Percentiles rank a stretch among this genome's conserved stretches.
phyloP scores from a whole-genome alignment of 35 echinoderm and acorn worm species.

The Heliocidaris erythrogramma region DNA sequence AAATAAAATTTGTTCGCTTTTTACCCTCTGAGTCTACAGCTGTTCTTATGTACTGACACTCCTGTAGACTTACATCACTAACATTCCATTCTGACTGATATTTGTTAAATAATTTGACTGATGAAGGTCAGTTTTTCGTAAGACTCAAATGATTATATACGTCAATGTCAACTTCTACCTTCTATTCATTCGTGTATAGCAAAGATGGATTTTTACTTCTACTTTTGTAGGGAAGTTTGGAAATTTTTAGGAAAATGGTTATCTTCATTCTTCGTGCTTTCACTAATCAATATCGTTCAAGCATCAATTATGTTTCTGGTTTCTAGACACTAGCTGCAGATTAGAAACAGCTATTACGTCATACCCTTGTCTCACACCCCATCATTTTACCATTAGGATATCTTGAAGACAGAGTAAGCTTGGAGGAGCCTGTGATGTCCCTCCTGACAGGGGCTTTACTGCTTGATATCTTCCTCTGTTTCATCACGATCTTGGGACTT shows the following conservation, averaged over 20 bases:
- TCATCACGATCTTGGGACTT: constrained; percentile 16
- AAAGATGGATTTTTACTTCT: neutral
- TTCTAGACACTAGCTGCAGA: too few species aligned
- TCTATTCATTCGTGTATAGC: neutral
- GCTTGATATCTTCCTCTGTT: neutral
- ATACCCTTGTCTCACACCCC: neutral
- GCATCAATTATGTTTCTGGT: too few species aligned
- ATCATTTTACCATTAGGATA: constrained; percentile 32
- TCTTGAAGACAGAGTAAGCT: neutral
- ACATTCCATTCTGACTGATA: too few species aligned
- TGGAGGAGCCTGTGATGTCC: neutral
- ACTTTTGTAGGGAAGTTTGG: neutral
- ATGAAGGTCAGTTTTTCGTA: neutral
- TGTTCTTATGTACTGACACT: too few species aligned
- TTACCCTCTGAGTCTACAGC: too few species aligned
- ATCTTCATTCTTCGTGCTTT: too few species aligned
- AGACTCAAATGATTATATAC: neutral
- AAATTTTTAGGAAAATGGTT: neutral
- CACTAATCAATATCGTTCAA: too few species aligned
- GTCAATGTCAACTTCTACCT: neutral
- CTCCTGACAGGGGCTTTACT: neutral
- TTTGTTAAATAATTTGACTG: too few species aligned
- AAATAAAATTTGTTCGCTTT: too few species aligned
- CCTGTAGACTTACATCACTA: too few species aligned
- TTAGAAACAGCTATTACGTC: too few species aligned